Evolutionary conservation across 2,113 vertebrate genomes (phyloP).

Genomic region (Maccullochella peelii): DNA sequence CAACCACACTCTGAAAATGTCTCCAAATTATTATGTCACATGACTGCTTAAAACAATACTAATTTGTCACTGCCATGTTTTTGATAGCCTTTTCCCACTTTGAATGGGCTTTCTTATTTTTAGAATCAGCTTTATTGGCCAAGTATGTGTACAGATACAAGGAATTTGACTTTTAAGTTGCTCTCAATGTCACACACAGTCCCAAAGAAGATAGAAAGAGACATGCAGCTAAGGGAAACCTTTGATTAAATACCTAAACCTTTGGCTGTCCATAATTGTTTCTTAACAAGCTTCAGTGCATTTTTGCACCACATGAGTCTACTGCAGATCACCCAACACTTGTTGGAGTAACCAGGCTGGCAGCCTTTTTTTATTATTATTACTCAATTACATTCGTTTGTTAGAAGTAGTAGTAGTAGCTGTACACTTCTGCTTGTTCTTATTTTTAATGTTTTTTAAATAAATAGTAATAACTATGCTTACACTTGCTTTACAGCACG

Average conservation of each 20-base stretch:
- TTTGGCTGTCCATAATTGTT: background rate
- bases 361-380: background rate
- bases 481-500: background rate
- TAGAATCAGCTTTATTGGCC: no score
- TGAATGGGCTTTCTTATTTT: background rate
- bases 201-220: no score
- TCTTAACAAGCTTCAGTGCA: background rate
- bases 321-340: background rate
- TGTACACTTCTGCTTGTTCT: background rate
- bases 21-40: background rate
- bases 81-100: background rate
- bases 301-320: background rate
- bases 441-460: background rate
- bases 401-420: background rate
- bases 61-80: background rate
- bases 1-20: background rate
- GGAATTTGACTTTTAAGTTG: no score
- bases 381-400: background rate
- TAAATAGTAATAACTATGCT: background rate
- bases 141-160: no score
- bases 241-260: background rate
- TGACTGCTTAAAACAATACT: background rate
- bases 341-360: background rate
- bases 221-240: no score
- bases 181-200: no score